Base-by-base conservation (phyloP, 2,888 invertebrate species). In the Eurytoma californica region DNA sequence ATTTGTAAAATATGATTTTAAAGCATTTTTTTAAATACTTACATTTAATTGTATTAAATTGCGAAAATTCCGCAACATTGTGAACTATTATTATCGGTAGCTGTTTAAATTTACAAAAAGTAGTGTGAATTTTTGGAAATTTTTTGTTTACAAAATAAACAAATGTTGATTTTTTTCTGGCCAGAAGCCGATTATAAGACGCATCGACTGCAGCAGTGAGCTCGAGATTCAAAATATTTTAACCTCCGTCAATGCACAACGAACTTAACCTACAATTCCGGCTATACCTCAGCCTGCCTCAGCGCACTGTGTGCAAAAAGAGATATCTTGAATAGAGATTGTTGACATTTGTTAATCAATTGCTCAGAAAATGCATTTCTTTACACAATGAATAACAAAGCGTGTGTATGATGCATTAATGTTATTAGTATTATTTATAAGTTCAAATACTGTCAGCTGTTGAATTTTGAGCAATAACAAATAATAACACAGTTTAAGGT, bases 61-160 rank as follows among this genome's bases (percentile, higher is more conserved):
- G 61, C 80, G 83, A 80, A 85, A 72, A 72, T 83, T 86, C 81
- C 83, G 86, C 65, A 87, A 83, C 86, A 87, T 87, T 82, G 84
- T 83, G 28, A 55, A 69, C 39, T 63, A 16, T 53, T 69, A 55
- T 60, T 60, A 4, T 51, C 39, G 3, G 3, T 13, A 57, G 13
- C 5, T 72, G 24, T 18, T 9, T 57, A 60, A 51, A 53, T 63
- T 24, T n/a, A 16, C 16, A 67, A 66, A 72, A 57, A 63, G 13
- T 47, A 47, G 14, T n/a, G 28, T 12, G n/a, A n/a, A 58, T 30
- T 47, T 14, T 60, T 14, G 24, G 30, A 28, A 5, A 51, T 57
- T 18, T 3, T 18, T 63, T 63, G 7, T 61, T 58, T 67, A 58
- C 16, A 60, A 57, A 67, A 28, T 14, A 51, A 9, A 7, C 30